Percentiles rank a stretch among this genome's conserved stretches.
These are phyloP conservation scores for Tarsius wallacei DNA, from an alignment of 2,797 vertebrate species.

Conservation along the genomic window DNA sequence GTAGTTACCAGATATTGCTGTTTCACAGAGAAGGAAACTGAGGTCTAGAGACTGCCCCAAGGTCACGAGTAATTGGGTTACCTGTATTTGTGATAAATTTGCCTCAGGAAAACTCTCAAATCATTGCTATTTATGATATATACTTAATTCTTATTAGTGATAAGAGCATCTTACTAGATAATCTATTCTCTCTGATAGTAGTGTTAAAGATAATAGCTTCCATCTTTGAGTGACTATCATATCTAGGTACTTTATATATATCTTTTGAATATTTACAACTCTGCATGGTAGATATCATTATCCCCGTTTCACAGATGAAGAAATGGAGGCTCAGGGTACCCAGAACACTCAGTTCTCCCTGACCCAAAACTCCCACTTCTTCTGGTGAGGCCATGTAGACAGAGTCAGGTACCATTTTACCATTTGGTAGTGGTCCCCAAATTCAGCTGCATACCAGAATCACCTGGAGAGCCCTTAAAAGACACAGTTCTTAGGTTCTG, in stretches of 20 bases:
- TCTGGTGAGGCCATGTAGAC: not conserved
- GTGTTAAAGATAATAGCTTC: not conserved
- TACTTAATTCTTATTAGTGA: not conserved
- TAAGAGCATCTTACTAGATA: not conserved
- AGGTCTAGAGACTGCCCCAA: not conserved
- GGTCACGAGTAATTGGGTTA: not conserved
- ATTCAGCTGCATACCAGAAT: not conserved
- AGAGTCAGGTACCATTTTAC: not conserved
- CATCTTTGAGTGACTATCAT: not conserved
- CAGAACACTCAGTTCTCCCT: not conserved
- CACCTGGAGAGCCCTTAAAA: slow-evolving; percentile 6
- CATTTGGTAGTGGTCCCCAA: not conserved
- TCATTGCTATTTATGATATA: not conserved
- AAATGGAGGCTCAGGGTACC: not conserved
- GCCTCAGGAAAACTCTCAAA: slow-evolving; percentile 44
- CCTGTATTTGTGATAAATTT: slow-evolving; percentile 3
- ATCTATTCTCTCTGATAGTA: not conserved
- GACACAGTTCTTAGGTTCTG: not conserved
- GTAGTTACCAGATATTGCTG: not conserved
- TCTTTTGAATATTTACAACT: slow-evolving; percentile 4
- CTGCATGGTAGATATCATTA: not conserved
- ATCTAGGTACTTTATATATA: not conserved
- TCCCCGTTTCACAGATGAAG: not conserved
- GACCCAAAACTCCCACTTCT: not conserved
- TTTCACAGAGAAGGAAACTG: not conserved